Evolutionary conservation across 2,888 invertebrate species (phyloP), one percentile per base, ranked within the genome.

Genomic region (Mythimna lalbum): DNA sequence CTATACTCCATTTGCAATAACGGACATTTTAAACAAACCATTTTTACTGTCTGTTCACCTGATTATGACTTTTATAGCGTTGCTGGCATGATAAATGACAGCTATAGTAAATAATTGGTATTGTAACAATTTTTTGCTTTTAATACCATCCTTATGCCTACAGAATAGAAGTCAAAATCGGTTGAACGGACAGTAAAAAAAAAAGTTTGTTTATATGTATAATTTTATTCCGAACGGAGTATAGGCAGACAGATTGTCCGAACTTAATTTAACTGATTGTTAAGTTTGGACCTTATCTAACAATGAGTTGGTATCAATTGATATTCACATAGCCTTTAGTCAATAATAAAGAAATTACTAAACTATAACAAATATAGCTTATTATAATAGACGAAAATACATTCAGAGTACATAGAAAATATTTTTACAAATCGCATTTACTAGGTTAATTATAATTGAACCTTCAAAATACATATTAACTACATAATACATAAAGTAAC

Each of bases 271-370:
- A 66, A 60, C 59, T 70, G 66, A 76, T 80, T 65, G 27, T 68
- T 47, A 57, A 74, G 63, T 53, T 78, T 36, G 23, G n/a, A 64
- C 39, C 43, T 62, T 50, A 78, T 23, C 43, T 57, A 23, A 49
- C 56, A 67, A 53, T 36, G 14, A 5, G 10, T 33, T 21, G 21
- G 19, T 14, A 68, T 67, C 52, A 79, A 65, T 62, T 69, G 61
- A 79, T 78, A 67, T 27, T 65, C 63, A 63, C 66, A 21, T 73
- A 78, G 75, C 63, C 65, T 74, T 69, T 59, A 67, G 75, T 78
- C 67, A 78, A 72, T 23, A 52, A 33, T 53, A 49, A 4, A 68
- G 6, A 43, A 62, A 49, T 56, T 17, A 61, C 31, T 47, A 47
- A n/a, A 56, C 55, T 62, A 70, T 27, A 43, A 61, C 7, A 64